Base-by-base conservation (phyloP, 2,113 vertebrate genomes). In the Pachypanchax playfairii region DNA sequence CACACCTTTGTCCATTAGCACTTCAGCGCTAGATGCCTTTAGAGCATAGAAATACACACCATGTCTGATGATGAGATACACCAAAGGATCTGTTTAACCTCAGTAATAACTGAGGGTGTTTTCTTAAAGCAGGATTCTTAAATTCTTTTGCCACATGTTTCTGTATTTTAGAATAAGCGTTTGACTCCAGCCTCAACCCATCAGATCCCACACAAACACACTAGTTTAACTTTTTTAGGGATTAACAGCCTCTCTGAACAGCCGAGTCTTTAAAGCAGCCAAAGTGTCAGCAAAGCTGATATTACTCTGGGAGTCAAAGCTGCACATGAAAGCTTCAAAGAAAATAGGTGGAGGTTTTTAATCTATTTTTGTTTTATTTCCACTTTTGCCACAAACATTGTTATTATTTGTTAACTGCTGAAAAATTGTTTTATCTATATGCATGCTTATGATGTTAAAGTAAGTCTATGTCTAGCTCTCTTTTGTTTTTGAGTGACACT, bases 1-100 rank as follows among this genome's bases (percentile, higher is more conserved):
- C 86, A 88, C 88, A 87, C 88, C 75, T 86, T 51, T 74, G 75
- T 65, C 69, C 76, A 90, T 88, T 90, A 91, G 56, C 81, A 81
- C 81, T 71, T 62, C 39, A 77, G 65, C 65, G 74, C 76, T 67
- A 78, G 70, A 46, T 62, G 15, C 65, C 33, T 24, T 65, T 15
- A 36, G 63, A 46, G 24, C 25, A 5, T 39, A 43, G 22, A 51
- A 38, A 60, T 51, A 55, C 28, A 49, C 20, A 4, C 25, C 18
- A 43, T 6, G 39, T 42, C 18, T 38, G 33, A 21, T 42, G 25
- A 41, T 39, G 36, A 56, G 26, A 65, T n/a, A 9, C 48, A 50
- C 43, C 29, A 17, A 57, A 50, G n/a, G 54, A 58, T 17, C 69
- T 64, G 28, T 42, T 52, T 50, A 33, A 39, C n/a, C 14, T 48